Percentiles rank a stretch among this genome's conserved stretches.
phyloP scores from a whole-genome alignment of 2,113 vertebrate genomes.

The Glareola pratincola region DNA sequence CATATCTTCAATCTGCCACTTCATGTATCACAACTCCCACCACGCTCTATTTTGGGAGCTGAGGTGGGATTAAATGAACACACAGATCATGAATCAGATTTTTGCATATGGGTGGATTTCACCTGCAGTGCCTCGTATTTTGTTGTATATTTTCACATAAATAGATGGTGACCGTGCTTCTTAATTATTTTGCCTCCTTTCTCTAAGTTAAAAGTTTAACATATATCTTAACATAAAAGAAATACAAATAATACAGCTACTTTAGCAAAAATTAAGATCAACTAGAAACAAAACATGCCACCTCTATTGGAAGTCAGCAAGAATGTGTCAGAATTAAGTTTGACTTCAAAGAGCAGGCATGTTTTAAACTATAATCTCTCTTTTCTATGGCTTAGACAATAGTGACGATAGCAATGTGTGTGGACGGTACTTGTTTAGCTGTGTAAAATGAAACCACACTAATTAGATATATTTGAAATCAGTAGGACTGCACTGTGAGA shows the following conservation, averaged over 20 bases:
- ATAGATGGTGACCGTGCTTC: neutral
- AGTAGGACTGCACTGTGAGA: neutral
- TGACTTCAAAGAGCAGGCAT: neutral
- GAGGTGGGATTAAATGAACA: conserved; percentile 50
- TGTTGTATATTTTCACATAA: neutral
- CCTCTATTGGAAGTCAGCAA: neutral
- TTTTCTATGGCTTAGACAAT: neutral
- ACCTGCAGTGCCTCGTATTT: conserved; percentile 30
- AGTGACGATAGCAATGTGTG: neutral
- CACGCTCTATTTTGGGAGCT: conserved; percentile 20
- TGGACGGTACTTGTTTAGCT: neutral
- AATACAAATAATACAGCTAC: neutral
- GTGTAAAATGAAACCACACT: neutral
- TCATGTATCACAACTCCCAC: conserved; percentile 57
- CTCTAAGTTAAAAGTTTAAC: neutral
- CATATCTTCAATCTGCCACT: conserved; percentile 55
- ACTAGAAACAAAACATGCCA: neutral
- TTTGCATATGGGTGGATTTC: conserved; percentile 23
- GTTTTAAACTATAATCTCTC: neutral
- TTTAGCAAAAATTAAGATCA: neutral
- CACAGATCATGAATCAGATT: conserved; percentile 49
- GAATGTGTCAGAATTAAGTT: neutral
- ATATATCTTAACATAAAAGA: neutral
- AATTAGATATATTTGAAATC: conserved; percentile 4
- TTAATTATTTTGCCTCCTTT: neutral